Percentiles rank a stretch among this genome's conserved stretches.
Conservation (phyloP, 2,888 invertebrate genomes). For the Sepioteuthis lessoniana region DNA sequence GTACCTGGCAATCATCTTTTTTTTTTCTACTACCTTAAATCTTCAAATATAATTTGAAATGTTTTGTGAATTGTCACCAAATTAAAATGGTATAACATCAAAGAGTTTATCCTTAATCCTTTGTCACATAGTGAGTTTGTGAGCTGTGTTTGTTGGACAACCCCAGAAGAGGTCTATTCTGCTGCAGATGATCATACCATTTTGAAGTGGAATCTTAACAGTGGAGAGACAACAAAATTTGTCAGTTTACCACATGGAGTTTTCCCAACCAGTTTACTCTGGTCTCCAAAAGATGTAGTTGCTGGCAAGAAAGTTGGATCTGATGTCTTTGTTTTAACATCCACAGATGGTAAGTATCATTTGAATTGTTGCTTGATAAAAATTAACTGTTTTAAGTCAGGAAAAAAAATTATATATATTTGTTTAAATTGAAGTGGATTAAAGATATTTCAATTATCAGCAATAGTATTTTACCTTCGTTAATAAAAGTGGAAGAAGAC, state of each 20-base stretch:
- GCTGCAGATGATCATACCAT: slow-evolving; percentile 95
- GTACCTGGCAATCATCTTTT: background rate
- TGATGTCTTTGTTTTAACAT: slow-evolving; percentile 88
- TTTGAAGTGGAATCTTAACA: slow-evolving; percentile 89
- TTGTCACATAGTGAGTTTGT: slow-evolving; percentile 81
- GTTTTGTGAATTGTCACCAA: background rate
- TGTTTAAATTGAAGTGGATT: background rate
- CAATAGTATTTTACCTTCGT: background rate
- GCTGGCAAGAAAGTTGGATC: slow-evolving; percentile 76
- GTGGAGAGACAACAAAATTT: slow-evolving; percentile 83
- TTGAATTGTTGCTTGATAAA: background rate
- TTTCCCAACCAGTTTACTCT: slow-evolving; percentile 91
- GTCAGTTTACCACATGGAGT: slow-evolving; percentile 88
- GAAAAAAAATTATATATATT: background rate
- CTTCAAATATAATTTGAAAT: background rate
- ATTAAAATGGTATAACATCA: background rate
- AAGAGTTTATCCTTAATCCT: slow-evolving; percentile 62
- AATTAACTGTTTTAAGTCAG: background rate
- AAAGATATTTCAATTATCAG: background rate
- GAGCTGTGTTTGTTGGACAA: slow-evolving; percentile 93
- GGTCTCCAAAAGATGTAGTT: slow-evolving; percentile 82
- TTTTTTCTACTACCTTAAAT: background rate
- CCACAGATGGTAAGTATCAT: slow-evolving; percentile 85
- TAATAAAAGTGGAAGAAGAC: too few species aligned
- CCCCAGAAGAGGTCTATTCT: slow-evolving; percentile 93